phyloP scores from a whole-genome alignment of 1,140 invertebrate genomes.

The Drosophila kurseongensis region DNA sequence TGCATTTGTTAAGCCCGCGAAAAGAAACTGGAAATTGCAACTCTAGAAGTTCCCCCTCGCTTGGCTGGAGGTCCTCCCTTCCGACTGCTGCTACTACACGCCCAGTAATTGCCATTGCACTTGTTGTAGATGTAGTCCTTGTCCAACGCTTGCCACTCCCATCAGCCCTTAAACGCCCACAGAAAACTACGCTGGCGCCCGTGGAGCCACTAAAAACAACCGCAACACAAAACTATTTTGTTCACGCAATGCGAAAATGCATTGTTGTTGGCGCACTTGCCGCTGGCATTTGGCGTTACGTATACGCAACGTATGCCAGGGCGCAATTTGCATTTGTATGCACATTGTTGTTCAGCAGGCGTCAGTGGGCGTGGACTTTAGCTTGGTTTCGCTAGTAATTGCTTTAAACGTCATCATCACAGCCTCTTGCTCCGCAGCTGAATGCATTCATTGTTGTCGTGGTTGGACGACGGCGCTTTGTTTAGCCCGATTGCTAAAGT shows the following conservation, averaged over 20 bases:
- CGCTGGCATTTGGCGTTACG: constrained; percentile 73
- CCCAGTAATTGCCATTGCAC: constrained; percentile 67
- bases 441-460: constrained; percentile 47
- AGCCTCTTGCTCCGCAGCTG: constrained; percentile 21
- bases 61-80: constrained; percentile 19
- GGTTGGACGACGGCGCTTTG: constrained; percentile 10
- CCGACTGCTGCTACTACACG: constrained; percentile 52
- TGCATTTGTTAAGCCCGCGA: constrained; percentile 57
- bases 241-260: constrained; percentile 80
- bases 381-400: constrained; percentile 65
- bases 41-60: constrained; percentile 26
- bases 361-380: constrained; percentile 23
- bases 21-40: constrained; percentile 63
- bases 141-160: constrained; percentile 41
- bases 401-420: constrained; percentile 78
- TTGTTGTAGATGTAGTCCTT: constrained; percentile 41
- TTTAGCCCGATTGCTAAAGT: constrained; percentile 36
- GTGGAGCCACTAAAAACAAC: constrained; percentile 72
- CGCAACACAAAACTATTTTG: constrained; percentile 81
- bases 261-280: constrained; percentile 55
- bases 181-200: constrained; percentile 19
- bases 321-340: constrained; percentile 79
- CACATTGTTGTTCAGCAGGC: constrained; percentile 65
- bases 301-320: constrained; percentile 74
- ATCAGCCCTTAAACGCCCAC: constrained; percentile 5